phyloP scores from a whole-genome alignment of 1,140 invertebrate species.

The Magallana angulata region DNA sequence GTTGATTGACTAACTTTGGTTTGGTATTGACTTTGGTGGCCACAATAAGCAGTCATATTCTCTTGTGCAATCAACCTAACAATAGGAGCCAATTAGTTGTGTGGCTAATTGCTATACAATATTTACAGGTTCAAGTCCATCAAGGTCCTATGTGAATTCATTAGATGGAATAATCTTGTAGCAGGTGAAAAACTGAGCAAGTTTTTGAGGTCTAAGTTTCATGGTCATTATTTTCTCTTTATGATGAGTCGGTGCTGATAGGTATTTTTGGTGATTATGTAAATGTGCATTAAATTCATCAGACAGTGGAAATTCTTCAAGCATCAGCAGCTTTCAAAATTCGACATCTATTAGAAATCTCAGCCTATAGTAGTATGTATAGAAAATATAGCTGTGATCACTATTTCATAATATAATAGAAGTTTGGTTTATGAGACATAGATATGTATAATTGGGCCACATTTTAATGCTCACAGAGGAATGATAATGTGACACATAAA shows the following conservation, averaged over 20 bases:
- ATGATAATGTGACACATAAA: no score
- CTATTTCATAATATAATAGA: no score
- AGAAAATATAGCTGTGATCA: no score
- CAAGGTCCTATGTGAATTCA: background rate
- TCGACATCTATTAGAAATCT: no score
- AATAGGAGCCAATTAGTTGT: conserved; percentile 26
- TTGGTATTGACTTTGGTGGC: conserved; percentile 16
- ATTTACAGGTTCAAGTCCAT: conserved; percentile 23
- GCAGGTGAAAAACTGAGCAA: conserved; percentile 15
- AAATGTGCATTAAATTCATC: no score
- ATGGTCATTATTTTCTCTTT: background rate
- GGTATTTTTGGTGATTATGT: background rate
- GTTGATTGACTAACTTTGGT: background rate
- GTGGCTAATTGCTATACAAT: conserved; percentile 34
- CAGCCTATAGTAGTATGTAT: no score
- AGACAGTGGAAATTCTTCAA: no score
- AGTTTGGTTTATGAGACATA: no score
- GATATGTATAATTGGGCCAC: no score
- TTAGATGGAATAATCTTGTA: conserved; percentile 22
- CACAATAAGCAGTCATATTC: conserved; percentile 14
- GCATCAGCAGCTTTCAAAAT: no score
- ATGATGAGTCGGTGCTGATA: background rate
- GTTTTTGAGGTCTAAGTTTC: background rate
- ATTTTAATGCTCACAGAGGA: no score
- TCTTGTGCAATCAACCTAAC: conserved; percentile 5